Base-by-base conservation (phyloP, 2,888 invertebrate genomes). In the Caenorhabditis japonica region DNA sequence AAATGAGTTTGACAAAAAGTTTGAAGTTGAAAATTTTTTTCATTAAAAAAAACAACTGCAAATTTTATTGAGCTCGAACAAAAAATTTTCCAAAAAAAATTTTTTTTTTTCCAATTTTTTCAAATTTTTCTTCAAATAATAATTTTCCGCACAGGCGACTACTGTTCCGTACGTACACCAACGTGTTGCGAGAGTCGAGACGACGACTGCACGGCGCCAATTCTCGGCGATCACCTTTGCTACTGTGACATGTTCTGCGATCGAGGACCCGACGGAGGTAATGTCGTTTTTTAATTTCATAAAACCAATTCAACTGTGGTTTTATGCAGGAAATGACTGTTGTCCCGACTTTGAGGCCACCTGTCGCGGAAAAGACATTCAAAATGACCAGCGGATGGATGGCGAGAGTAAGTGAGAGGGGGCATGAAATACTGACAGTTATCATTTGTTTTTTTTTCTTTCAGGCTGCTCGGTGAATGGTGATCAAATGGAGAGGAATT, bases 311-410 rank as follows among this genome's bases (percentile, higher is more conserved):
- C 5, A 30, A 30, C 10, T 7, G 7, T 10, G 12, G 4, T 33
- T 34, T 33, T 49, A 25, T 68, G 25, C 89, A 10, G 90, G 91
- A 36, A 92, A 92, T 80, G 96, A 96, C 88, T 97, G 96, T 88
- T 97, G 96, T 86, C 96, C 96, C 0, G 97, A 97, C 89, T 97
- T 92, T 88, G 91, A 91, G 88, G 90, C 91, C 0, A 91, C 91
- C 74, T 97, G 96, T 86, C 90, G 89, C 78, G 91, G 92, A n/a
- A 55, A 55, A 49, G 64, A 59, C 38, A 53, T 53, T 30, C 55
- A 55, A 49, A 59, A 60, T 53, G 61, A 52, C 30, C 49, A 41
- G 36, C 25, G 47, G 41, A 30, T 51, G 23, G 60, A 56, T 19
- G 53, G 77, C 39, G 59, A 77, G 49, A 72, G 79, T 77, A 13